Base-by-base conservation (phyloP, 2,888 invertebrate species). In the Diarsia mendica region DNA sequence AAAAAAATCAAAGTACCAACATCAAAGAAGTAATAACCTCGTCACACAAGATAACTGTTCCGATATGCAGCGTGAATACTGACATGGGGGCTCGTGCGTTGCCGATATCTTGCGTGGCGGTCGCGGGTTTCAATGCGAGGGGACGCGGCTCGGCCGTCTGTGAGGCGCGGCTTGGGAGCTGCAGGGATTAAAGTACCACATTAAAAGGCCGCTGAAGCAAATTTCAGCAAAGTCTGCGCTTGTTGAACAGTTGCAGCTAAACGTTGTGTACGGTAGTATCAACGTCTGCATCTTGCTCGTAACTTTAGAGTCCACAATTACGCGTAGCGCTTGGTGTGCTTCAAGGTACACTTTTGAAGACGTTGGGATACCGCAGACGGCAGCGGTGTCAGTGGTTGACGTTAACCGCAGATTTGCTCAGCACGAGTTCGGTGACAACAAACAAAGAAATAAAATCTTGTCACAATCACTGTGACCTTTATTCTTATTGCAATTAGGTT, bases 41-140 rank as follows among this genome's bases (percentile, higher is more conserved):
- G 44, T 94, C 94, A 5, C 92, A 91, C 2, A 94, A 78, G 39
- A 94, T 92, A 6, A 94, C 81, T 0, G 93, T 93, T 10, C 93
- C 93, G 69, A 95, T 89, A 65, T 95, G 94, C 80, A 94, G 80
- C 0, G 90, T 93, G 85, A 94, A 94, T 8, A 89, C 80, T 66
- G 92, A 92, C 15, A 85, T 88, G 3, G 91, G 90, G 0, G 88
- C 46, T 70, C 75, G 58, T 0, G 84, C 66, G 60, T 89, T 88
- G 5, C 89, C 85, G 48, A 93, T 90, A 13, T 86, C 85, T 8
- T 88, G 86, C 15, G 74, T 82, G 33, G 83, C 92, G 28, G 28
- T 28, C 4, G 61, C 75, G 20, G 51, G 23, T 3, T 75, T 76
- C 0, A 84, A 68, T 4, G 49, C 28, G 33, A 72, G 65, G 44